These are phyloP conservation scores for Conchocele bisecta DNA, from an alignment of 2,888 invertebrate species.

Conservation along the genomic window DNA sequence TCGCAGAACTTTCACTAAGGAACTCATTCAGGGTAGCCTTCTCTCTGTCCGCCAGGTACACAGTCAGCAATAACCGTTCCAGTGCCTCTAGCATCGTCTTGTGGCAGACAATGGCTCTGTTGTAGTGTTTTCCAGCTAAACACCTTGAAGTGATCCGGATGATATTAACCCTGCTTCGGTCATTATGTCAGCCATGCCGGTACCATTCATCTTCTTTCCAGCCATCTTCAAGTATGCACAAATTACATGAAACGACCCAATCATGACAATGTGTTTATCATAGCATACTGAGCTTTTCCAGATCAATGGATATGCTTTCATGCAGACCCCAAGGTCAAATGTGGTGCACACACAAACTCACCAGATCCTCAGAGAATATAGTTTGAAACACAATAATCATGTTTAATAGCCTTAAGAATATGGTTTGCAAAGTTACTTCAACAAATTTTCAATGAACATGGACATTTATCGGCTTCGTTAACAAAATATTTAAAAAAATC, in stretches of 20 bases:
- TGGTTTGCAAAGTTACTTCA: too few relatives aligned
- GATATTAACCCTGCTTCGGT: conserved; percentile 37
- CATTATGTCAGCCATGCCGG: conserved; percentile 24
- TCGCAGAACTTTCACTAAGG: neutral
- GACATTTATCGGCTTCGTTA: too few relatives aligned
- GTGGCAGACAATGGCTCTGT: conserved; percentile 52
- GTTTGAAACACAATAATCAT: too few relatives aligned
- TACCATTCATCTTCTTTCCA: conserved; percentile 22
- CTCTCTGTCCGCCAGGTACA: conserved; percentile 3
- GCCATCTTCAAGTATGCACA: conserved; percentile 35
- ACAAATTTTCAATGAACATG: too few relatives aligned
- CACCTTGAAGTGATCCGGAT: conserved; percentile 48
- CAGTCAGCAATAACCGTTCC: conserved; percentile 36
- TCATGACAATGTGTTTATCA: conserved; percentile 12
- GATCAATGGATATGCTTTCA: conserved; percentile 58
- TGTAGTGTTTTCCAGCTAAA: conserved; percentile 54
- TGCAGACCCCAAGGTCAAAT: conserved; percentile 60
- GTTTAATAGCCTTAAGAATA: too few relatives aligned
- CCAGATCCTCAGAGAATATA: too few relatives aligned
- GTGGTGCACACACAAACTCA: too few relatives aligned
- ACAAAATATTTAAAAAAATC: too few relatives aligned
- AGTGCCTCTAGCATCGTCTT: conserved; percentile 47
- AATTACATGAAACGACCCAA: conserved; percentile 28
- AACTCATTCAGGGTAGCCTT: neutral
- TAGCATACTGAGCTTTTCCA: conserved; percentile 16